phyloP scores from a whole-genome alignment of 2,888 invertebrate species.

The Allophyes oxyacanthae region DNA sequence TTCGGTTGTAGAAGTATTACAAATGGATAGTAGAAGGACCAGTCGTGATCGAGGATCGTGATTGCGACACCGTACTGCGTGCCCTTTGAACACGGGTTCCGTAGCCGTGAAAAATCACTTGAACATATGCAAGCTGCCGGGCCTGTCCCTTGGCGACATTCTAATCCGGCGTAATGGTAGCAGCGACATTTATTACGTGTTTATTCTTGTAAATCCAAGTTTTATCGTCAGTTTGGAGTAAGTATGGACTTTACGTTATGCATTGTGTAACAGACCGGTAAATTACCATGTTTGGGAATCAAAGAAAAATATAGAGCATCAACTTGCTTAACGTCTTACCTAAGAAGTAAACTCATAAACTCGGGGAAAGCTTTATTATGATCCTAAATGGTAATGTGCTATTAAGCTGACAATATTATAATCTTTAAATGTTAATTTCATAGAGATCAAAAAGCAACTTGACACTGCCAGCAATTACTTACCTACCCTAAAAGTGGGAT shows the following conservation, averaged over 20 bases:
- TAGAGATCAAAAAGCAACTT: too few relatives aligned
- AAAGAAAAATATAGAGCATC: conserved; percentile 35
- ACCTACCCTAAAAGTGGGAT: background rate
- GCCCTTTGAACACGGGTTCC: conserved; percentile 87
- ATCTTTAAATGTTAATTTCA: too few relatives aligned
- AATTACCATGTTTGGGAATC: conserved; percentile 29
- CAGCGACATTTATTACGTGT: conserved; percentile 54
- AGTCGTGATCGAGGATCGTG: conserved; percentile 88
- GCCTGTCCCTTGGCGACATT: conserved; percentile 76
- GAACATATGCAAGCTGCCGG: conserved; percentile 86
- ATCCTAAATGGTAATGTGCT: conserved; percentile 1
- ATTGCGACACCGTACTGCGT: conserved; percentile 87
- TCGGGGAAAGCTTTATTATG: conserved; percentile 17
- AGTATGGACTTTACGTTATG: conserved; percentile 21
- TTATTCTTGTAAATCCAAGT: conserved; percentile 38
- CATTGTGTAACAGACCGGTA: conserved; percentile 27
- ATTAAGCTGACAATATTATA: background rate
- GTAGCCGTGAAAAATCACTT: conserved; percentile 89
- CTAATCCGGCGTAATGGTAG: conserved; percentile 79
- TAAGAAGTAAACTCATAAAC: conserved; percentile 2
- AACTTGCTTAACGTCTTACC: conserved; percentile 1
- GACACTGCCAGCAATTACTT: too few relatives aligned
- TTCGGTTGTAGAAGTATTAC: conserved; percentile 63
- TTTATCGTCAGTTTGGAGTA: conserved; percentile 39
- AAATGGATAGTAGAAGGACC: conserved; percentile 81